Conservation (phyloP, 2,888 invertebrate species). For the Petrolisthes manimaculis region DNA sequence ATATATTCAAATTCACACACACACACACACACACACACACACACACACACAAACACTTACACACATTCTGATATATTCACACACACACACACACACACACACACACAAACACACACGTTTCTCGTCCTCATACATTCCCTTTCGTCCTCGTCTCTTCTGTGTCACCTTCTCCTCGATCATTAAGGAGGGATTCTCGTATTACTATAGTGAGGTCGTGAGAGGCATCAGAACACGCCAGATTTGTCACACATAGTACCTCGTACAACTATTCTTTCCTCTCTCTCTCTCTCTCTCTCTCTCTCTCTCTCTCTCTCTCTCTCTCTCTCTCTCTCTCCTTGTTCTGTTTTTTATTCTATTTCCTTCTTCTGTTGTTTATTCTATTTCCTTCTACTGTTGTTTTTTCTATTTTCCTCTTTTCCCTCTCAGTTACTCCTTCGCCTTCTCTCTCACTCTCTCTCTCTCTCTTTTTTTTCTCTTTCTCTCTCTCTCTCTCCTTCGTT, state of each 20-base stretch:
- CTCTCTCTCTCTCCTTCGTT: conserved; percentile 31
- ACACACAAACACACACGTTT: background rate
- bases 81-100: conserved; percentile 3
- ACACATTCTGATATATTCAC: background rate
- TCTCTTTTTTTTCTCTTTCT: conserved; percentile 34
- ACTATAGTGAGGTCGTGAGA: conserved; percentile 33
- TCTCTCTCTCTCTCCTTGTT: conserved; percentile 32
- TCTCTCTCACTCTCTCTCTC: conserved; percentile 20
- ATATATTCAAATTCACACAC: background rate
- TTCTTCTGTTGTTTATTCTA: background rate
- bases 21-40: background rate
- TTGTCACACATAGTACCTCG: background rate
- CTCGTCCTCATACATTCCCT: background rate
- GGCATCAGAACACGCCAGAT: conserved; percentile 32
- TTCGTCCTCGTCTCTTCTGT: background rate
- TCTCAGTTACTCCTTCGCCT: conserved; percentile 14
- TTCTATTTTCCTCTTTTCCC: background rate
- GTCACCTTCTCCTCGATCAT: conserved; percentile 28
- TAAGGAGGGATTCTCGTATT: conserved; percentile 48
- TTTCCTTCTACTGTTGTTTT: background rate
- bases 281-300: conserved; percentile 37
- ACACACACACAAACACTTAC: background rate
- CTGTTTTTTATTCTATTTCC: background rate
- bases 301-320: conserved; percentile 34
- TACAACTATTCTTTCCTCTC: conserved; percentile 3